These are phyloP conservation scores for Drosophila birchii DNA, from an alignment of 2,888 invertebrate species.

Conservation along the genomic window DNA sequence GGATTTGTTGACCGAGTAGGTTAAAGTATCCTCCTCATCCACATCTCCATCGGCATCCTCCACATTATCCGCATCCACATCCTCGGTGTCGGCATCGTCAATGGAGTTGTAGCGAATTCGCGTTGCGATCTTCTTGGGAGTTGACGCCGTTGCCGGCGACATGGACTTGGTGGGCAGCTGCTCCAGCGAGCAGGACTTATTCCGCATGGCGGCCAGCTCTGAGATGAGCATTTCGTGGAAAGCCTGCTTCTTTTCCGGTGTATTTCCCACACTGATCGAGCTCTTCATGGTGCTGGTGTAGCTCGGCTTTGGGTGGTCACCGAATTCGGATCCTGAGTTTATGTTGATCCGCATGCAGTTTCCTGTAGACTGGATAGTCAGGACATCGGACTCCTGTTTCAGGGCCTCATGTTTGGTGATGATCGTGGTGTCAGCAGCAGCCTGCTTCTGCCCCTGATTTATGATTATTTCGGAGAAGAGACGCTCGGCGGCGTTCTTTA, in stretches of 20 bases:
- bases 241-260: conserved; percentile 83
- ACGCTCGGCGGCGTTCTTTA: conserved; percentile 84
- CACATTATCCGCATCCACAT: conserved; percentile 80
- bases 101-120: conserved; percentile 74
- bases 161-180: conserved; percentile 76
- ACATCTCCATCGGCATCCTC: conserved; percentile 81
- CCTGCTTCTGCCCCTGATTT: conserved; percentile 80
- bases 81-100: conserved; percentile 76
- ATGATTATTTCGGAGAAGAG: conserved; percentile 84
- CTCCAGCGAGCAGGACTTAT: conserved; percentile 82
- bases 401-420: conserved; percentile 81
- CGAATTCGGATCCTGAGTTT: conserved; percentile 35
- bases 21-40: conserved; percentile 67
- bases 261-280: conserved; percentile 73
- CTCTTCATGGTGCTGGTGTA: conserved; percentile 47
- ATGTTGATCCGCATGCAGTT: conserved; percentile 82
- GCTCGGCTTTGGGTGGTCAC: conserved; percentile 1
- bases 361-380: conserved; percentile 65
- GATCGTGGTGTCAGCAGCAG: conserved; percentile 65
- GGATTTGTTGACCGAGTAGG: conserved; percentile 74
- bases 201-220: conserved; percentile 89
- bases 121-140: conserved; percentile 52
- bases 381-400: conserved; percentile 67
- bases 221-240: conserved; percentile 89
- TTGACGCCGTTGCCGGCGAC: conserved; percentile 23